A percentile compares a stretch with the other conserved stretches of the same genome.
Evolutionary conservation across 2,113 vertebrate genomes (phyloP).

Genomic region (Campylomormyrus numenius): DNA sequence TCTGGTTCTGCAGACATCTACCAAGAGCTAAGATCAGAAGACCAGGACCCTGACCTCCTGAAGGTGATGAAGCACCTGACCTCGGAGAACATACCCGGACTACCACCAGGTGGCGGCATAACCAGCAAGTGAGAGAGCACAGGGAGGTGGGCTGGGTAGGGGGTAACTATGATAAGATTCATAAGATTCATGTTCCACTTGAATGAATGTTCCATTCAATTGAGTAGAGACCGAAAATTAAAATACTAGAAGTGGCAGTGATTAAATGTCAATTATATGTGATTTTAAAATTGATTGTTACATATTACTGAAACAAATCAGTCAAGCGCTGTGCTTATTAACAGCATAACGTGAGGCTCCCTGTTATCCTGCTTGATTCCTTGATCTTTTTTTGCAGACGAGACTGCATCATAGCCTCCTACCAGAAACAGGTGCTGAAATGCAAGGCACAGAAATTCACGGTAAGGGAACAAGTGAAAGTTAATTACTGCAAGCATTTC

Average conservation of each 20-base stretch:
- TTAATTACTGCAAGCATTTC: too few relatives aligned
- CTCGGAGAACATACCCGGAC: constrained; percentile 56
- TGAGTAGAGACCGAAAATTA: not conserved
- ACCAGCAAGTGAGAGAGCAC: constrained; percentile 65
- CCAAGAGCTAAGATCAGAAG: constrained; percentile 47
- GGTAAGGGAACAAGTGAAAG: constrained; percentile 37
- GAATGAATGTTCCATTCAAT: not conserved
- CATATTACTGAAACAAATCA: not conserved
- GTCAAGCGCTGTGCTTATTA: not conserved
- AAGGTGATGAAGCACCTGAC: constrained; percentile 63
- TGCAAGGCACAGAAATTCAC: constrained; percentile 43
- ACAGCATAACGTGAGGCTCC: not conserved
- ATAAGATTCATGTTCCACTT: not conserved
- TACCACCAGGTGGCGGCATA: constrained; percentile 70
- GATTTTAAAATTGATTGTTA: not conserved
- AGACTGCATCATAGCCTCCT: constrained; percentile 61
- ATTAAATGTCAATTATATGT: not conserved
- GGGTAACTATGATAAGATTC: too few relatives aligned
- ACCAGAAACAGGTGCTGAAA: constrained; percentile 54
- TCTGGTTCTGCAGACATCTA: constrained; percentile 57
- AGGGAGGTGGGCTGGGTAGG: not conserved
- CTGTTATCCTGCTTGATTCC: not conserved
- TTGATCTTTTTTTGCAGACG: constrained; percentile 42
- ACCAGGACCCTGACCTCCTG: constrained; percentile 58
- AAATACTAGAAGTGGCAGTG: not conserved